Evolutionary conservation across 2,113 vertebrate species (phyloP), one percentile per base, ranked within the genome.

Genomic region (Hippocampus barbouri): DNA sequence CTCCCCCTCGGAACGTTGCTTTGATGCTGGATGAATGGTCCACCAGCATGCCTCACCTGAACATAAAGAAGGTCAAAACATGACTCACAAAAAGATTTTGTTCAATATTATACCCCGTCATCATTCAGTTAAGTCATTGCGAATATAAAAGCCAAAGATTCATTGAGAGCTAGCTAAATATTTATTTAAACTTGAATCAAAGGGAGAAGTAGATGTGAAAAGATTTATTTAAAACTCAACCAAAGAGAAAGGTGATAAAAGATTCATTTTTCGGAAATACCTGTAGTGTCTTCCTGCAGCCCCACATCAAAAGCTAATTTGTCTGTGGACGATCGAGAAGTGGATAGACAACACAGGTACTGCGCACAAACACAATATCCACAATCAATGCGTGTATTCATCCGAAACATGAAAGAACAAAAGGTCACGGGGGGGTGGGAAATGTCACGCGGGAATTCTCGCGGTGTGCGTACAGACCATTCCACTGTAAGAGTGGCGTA

Each of bases 281-380:
- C 97, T 93, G 95, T 96, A 5, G 94, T 97, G 68, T 97, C 93
- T 77, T 96, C 95, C 80, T 98, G 97, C 81, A 98, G 89, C 72
- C 97, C 97, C 21, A 98, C 96, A 73, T 98, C 97, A 85, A 98
- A 98, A 23, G 97, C 96, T 81, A 98, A 82, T 79, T 98, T 98
- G 86, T 98, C 97, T 53, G 96, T 98, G 71, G 97, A 98, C 1
- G 97, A 98, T 53, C 94, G 94, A 49, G 97, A 97, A 11, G 97
- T 98, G 78, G 95, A 96, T 47, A 98, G 90, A 83, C 97, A 98
- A 89, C 95, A 98, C 0, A 98, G 84, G 79, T 97, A 98, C 97
- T 98, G 76, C 30, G 88, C 83, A 83, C 81, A 76, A 51, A 86
- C 54, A 79, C 9, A 79, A 1, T 69, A 56, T 14, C 0, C 45